Conservation (phyloP, 2,888 invertebrate species). For the Metallyticus violacea region DNA sequence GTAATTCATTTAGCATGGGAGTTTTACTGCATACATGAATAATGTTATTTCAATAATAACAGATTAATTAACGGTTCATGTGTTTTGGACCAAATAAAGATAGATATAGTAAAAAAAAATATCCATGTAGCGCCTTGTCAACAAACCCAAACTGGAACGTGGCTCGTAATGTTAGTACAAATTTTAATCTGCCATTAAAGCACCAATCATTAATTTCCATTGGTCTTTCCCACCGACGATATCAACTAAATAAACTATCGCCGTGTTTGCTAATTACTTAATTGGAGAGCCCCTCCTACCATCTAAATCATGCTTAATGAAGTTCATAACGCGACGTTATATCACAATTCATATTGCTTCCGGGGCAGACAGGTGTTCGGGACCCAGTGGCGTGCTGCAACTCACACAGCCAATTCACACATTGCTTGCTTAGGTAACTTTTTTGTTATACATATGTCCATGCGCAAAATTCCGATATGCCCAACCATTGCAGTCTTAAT, state of each 20-base stretch:
- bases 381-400: background rate
- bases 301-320: background rate
- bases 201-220: background rate
- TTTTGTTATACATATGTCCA: too few relatives aligned
- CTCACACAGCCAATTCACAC: too few relatives aligned
- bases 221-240: background rate
- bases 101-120: too few relatives aligned
- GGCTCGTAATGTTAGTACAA: background rate
- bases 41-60: too few relatives aligned
- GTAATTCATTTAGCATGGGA: too few relatives aligned
- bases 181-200: background rate
- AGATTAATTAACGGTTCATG: too few relatives aligned
- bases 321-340: background rate
- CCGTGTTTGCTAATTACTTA: background rate
- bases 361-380: background rate
- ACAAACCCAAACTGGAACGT: background rate
- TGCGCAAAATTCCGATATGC: too few relatives aligned
- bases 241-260: background rate
- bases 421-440: too few relatives aligned
- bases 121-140: background rate
- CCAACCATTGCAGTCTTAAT: too few relatives aligned
- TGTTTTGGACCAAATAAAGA: too few relatives aligned
- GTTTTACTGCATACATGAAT: too few relatives aligned
- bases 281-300: background rate
- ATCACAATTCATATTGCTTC: background rate